A percentile compares a stretch with the other conserved stretches of the same genome.
These are phyloP conservation scores for Machaerirhynchus nigripectus DNA, from an alignment of 2,113 vertebrate species.

Conservation along the genomic window DNA sequence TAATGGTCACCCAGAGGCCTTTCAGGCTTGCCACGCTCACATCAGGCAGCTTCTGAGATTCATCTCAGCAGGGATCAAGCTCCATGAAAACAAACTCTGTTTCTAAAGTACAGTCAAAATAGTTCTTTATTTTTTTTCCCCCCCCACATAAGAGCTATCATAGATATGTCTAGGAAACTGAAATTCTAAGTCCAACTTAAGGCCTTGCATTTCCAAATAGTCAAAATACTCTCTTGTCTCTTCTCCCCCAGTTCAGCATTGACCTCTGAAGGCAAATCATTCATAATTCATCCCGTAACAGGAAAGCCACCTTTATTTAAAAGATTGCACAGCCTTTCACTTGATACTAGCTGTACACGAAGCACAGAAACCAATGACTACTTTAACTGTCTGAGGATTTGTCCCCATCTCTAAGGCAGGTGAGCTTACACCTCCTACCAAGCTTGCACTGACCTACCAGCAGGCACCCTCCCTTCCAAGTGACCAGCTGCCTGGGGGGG, in stretches of 20 bases:
- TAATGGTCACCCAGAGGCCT: not conserved
- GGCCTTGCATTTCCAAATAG: not conserved
- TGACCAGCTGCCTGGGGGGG: not conserved
- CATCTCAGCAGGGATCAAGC: not conserved
- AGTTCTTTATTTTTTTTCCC: not conserved
- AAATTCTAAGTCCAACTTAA: not conserved
- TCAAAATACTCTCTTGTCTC: not conserved
- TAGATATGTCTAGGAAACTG: not conserved
- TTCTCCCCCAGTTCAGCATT: not conserved
- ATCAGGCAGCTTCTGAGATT: not conserved
- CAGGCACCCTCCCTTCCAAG: not conserved
- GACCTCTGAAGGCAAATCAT: not conserved
- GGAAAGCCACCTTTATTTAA: not conserved
- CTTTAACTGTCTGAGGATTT: not conserved
- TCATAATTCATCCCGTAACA: accelerated
- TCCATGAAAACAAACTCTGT: not conserved
- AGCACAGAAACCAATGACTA: not conserved
- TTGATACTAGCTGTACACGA: not conserved
- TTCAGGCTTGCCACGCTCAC: not conserved
- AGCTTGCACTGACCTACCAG: not conserved
- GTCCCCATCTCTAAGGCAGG: not conserved
- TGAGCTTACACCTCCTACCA: not conserved
- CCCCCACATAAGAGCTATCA: not conserved
- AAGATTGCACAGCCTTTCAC: not conserved
- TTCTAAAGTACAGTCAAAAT: not conserved